A percentile compares a stretch with the other conserved stretches of the same genome.
Conservation (phyloP, 1,140 invertebrate genomes). For the Drosophila orosa region DNA sequence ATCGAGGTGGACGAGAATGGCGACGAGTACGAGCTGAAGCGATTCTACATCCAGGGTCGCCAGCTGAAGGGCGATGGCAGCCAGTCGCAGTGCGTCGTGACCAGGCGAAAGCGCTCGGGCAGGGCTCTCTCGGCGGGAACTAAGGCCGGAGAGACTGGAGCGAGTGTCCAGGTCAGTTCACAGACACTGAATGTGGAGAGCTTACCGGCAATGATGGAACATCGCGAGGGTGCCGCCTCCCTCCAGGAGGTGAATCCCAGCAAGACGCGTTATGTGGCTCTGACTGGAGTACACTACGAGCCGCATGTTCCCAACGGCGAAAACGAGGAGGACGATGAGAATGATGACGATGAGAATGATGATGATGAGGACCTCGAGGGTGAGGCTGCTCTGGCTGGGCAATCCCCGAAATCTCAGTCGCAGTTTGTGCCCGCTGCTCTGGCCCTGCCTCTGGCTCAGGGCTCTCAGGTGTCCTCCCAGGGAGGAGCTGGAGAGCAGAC, state of each 20-base stretch:
- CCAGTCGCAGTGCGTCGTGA: slow-evolving; percentile 74
- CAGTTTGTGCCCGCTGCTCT: slow-evolving; percentile 52
- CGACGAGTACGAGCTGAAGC: slow-evolving; percentile 76
- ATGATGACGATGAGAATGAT: slow-evolving; percentile 20
- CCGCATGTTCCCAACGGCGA: slow-evolving; percentile 19
- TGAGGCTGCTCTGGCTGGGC: slow-evolving; percentile 3
- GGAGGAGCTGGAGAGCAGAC: not conserved
- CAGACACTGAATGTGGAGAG: slow-evolving; percentile 49
- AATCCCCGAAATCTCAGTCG: slow-evolving; percentile 9
- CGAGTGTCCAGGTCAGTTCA: slow-evolving; percentile 42
- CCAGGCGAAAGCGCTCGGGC: slow-evolving; percentile 64
- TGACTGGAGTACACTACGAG: slow-evolving; percentile 48
- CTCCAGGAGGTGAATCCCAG: slow-evolving; percentile 5
- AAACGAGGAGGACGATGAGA: not conserved
- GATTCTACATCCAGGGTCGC: slow-evolving; percentile 74
- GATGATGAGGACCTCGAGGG: slow-evolving; percentile 7
- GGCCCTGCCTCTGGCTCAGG: slow-evolving; percentile 37
- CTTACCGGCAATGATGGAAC: slow-evolving; percentile 32
- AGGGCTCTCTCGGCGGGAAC: slow-evolving; percentile 3
- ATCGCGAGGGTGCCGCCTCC: slow-evolving; percentile 38
- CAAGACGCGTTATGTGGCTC: slow-evolving; percentile 61
- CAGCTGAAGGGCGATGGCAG: slow-evolving; percentile 70
- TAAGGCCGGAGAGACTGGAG: not conserved
- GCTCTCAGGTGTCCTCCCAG: not conserved
- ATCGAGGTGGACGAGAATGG: slow-evolving; percentile 80